A percentile compares a stretch with the other conserved stretches of the same genome.
phyloP scores from a whole-genome alignment of 2,113 vertebrate species.

The Takifugu bimaculatus region DNA sequence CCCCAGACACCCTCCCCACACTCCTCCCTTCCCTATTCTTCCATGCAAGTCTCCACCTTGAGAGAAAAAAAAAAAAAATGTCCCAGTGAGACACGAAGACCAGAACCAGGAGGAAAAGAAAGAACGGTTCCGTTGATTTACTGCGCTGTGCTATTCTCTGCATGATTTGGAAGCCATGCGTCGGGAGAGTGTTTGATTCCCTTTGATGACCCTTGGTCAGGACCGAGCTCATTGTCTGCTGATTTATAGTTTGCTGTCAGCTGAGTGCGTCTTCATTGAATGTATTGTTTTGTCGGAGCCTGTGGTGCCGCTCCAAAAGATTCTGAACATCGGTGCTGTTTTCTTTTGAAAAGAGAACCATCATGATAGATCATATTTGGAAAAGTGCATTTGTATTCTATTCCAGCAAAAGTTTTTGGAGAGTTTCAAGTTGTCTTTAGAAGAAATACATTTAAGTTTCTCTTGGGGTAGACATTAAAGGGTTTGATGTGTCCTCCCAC shows the following conservation, averaged over 20 bases:
- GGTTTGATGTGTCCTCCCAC: too few species aligned
- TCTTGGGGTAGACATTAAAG: too few species aligned
- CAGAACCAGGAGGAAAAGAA: conserved; percentile 31
- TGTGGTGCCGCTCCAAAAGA: conserved; percentile 14
- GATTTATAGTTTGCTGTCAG: conserved; percentile 39
- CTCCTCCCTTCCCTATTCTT: conserved; percentile 3
- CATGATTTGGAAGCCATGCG: conserved; percentile 19
- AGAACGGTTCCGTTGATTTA: conserved; percentile 45
- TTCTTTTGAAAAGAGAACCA: neutral
- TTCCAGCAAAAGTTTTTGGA: too few species aligned
- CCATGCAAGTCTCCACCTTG: conserved; percentile 49
- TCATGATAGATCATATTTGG: too few species aligned
- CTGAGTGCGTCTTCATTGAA: conserved; percentile 40
- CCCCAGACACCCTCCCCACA: conserved; percentile 12
- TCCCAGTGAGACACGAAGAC: conserved; percentile 25
- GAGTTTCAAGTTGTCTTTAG: too few species aligned
- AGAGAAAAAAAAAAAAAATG: conserved; percentile 33
- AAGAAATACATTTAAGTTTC: too few species aligned
- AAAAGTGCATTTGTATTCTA: too few species aligned
- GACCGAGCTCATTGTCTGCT: conserved; percentile 26
- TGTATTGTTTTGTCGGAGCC: conserved; percentile 22
- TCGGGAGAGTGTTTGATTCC: conserved; percentile 14
- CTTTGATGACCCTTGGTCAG: conserved; percentile 38
- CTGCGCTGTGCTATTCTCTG: conserved; percentile 21
- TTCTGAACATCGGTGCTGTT: conserved; percentile 4